These are phyloP conservation scores for Cryptotermes secundus DNA, from an alignment of 1,140 invertebrate genomes.

Conservation along the genomic window DNA sequence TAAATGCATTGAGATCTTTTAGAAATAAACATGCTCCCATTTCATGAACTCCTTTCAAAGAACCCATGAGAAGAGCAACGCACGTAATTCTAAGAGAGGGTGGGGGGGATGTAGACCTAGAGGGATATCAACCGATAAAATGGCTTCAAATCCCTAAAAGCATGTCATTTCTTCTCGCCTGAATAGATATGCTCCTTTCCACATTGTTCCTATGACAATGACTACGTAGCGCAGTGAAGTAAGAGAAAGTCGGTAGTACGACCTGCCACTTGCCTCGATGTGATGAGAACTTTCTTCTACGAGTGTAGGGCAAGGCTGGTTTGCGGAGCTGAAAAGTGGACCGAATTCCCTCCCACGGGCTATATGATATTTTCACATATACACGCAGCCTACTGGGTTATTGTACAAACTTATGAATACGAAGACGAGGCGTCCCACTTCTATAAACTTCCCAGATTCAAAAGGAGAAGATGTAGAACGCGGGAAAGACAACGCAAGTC, in stretches of 20 bases:
- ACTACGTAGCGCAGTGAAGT: neutral
- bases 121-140: too few relatives aligned
- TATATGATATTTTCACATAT: neutral
- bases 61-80: too few relatives aligned
- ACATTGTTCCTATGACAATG: neutral
- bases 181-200: too few relatives aligned
- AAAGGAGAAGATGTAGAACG: neutral
- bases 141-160: too few relatives aligned
- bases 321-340: neutral
- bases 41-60: too few relatives aligned
- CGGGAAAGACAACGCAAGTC: neutral
- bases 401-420: neutral
- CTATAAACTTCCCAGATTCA: neutral
- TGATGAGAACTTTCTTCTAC: neutral
- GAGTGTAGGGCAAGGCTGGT: neutral
- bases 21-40: too few relatives aligned
- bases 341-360: slow-evolving; percentile 12
- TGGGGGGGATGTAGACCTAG: too few relatives aligned
- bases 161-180: neutral
- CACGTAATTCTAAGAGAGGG: too few relatives aligned
- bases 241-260: neutral
- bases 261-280: neutral
- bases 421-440: neutral
- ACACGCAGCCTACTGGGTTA: neutral
- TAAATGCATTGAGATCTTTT: too few relatives aligned